A percentile compares a stretch with the other conserved stretches of the same genome.
Conservation (phyloP, 2,797 vertebrate species). For the Scolopax rusticola region DNA sequence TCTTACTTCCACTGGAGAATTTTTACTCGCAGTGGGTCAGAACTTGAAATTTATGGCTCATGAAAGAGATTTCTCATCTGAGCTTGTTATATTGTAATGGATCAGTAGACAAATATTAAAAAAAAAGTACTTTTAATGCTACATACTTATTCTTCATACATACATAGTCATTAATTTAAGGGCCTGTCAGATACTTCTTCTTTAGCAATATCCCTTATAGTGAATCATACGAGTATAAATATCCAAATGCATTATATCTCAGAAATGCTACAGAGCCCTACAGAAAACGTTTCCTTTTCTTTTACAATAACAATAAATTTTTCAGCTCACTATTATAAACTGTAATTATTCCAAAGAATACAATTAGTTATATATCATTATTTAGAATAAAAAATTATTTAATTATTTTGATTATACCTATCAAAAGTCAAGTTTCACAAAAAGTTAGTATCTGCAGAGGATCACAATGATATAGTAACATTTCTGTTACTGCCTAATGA, state of each 20-base stretch:
- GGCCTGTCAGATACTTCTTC: not conserved
- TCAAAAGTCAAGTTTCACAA: not conserved
- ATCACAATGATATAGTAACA: rapidly evolving
- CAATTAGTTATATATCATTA: not conserved
- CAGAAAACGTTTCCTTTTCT: not conserved
- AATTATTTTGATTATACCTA: not conserved
- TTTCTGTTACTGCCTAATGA: not conserved
- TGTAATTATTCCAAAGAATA: not conserved
- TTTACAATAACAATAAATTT: not conserved
- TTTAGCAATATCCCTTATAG: not conserved
- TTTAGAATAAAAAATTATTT: not conserved
- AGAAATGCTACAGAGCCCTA: not conserved
- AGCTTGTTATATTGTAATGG: not conserved
- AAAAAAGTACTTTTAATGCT: not conserved
- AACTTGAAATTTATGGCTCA: constrained; percentile 13
- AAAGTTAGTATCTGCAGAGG: not conserved
- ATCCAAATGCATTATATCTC: not conserved
- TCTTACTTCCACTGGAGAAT: not conserved
- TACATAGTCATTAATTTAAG: not conserved
- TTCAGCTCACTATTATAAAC: not conserved
- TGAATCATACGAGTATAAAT: not conserved
- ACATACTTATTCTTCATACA: not conserved
- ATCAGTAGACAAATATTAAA: not conserved
- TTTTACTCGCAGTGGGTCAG: not conserved
- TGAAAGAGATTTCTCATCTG: not conserved